Conservation (phyloP, 2,797 vertebrate genomes). For the Buceros bicornis region DNA sequence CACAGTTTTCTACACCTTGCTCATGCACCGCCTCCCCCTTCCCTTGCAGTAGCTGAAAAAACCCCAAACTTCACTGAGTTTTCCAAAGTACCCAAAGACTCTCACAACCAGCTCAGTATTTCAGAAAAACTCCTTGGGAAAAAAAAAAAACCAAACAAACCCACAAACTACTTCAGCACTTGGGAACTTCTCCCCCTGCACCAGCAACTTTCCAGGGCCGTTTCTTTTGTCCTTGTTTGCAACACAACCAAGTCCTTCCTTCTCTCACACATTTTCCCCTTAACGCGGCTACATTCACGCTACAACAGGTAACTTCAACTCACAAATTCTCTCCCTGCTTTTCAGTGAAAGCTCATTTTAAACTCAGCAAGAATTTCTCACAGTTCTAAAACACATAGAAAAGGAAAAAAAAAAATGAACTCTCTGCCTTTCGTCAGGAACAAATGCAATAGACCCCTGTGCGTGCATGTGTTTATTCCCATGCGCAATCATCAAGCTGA, state of each 20-base stretch:
- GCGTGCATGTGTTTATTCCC: neutral
- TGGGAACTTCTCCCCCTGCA: neutral
- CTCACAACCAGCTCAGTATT: neutral
- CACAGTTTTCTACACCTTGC: neutral
- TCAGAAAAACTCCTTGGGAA: neutral
- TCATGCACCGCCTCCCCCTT: fast-evolving
- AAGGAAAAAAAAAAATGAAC: neutral
- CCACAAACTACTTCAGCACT: neutral
- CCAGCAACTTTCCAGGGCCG: neutral
- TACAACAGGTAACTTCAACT: neutral
- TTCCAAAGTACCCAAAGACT: neutral
- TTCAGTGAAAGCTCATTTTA: neutral
- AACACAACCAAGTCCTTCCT: neutral
- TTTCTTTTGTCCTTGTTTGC: neutral
- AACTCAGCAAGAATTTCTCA: neutral
- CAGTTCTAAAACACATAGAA: neutral
- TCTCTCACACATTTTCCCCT: neutral
- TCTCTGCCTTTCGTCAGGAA: neutral
- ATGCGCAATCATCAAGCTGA: neutral
- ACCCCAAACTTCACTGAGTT: neutral
- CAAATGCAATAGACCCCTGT: neutral
- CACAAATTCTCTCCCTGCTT: neutral
- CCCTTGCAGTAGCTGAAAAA: neutral
- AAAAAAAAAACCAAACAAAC: too few species aligned
- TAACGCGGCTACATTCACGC: fast-evolving